Conservation (phyloP, 1,140 invertebrate genomes). For the Microvelia longipes region DNA sequence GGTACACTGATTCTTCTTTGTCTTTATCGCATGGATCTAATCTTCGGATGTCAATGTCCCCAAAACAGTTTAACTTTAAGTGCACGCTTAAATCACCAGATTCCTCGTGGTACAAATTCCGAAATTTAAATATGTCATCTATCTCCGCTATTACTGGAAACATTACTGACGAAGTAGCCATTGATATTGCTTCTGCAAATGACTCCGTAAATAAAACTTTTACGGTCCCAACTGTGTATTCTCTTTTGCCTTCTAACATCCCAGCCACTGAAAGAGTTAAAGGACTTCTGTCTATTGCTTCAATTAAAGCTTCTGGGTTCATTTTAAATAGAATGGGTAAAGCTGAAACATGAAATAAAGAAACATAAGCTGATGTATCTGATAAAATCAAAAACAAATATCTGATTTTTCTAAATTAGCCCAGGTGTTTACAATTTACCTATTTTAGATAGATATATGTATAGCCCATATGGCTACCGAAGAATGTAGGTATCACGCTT, state of each 20-base stretch:
- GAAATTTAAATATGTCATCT: slow-evolving; percentile 3
- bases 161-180: neutral
- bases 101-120: slow-evolving; percentile 5
- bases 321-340: neutral
- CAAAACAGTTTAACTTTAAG: slow-evolving; percentile 11
- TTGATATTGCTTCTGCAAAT: slow-evolving; percentile 2
- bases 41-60: neutral
- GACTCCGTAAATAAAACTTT: neutral
- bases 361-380: too few relatives aligned
- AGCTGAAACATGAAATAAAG: too few relatives aligned
- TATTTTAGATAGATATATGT: too few relatives aligned
- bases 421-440: too few relatives aligned
- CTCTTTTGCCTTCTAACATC: neutral
- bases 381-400: too few relatives aligned
- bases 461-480: too few relatives aligned
- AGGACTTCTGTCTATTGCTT: neutral
- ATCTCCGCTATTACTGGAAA: slow-evolving; percentile 6
- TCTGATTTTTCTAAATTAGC: too few relatives aligned
- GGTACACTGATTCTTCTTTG: neutral
- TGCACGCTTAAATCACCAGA: slow-evolving; percentile 4
- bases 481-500: too few relatives aligned
- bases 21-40: neutral
- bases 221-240: neutral
- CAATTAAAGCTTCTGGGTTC: neutral
- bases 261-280: neutral